These are phyloP conservation scores for Bombus vancouverensis DNA, from an alignment of 1,140 invertebrate genomes.

Conservation along the genomic window DNA sequence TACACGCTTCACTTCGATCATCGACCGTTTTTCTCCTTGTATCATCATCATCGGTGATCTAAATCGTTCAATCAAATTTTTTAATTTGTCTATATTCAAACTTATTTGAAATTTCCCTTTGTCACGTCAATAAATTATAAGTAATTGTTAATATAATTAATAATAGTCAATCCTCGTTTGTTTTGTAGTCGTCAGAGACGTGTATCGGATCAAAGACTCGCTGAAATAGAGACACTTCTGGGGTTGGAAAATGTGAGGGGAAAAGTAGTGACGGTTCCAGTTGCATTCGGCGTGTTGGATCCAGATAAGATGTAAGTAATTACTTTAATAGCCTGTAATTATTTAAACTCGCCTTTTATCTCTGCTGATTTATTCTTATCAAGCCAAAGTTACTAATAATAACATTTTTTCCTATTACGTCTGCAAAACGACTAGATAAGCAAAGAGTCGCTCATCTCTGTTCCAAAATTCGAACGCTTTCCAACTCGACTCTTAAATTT, in stretches of 20 bases:
- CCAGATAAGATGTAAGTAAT: constrained; percentile 84
- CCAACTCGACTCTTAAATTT: neutral
- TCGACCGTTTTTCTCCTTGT: neutral
- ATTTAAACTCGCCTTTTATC: neutral
- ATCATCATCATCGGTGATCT: no score
- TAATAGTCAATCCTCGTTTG: no score
- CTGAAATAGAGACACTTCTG: constrained; percentile 85
- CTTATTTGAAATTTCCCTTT: neutral
- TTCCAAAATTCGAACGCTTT: neutral
- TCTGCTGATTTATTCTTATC: neutral
- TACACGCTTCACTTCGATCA: neutral
- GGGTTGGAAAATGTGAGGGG: constrained; percentile 83
- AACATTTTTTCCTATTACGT: neutral
- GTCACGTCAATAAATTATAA: neutral
- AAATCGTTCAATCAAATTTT: neutral
- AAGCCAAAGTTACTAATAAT: neutral
- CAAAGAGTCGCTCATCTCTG: neutral
- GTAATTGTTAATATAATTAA: neutral
- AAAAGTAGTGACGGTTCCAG: constrained; percentile 81
- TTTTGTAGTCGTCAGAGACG: constrained; percentile 83
- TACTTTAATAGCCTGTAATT: neutral
- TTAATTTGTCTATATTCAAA: neutral
- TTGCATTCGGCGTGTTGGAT: constrained; percentile 84
- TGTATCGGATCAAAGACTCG: constrained; percentile 86
- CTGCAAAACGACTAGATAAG: neutral